Evolutionary conservation across 2,797 vertebrate genomes (phyloP), one percentile per base, ranked within the genome.

Genomic region (Pagetopsis macropterus): DNA sequence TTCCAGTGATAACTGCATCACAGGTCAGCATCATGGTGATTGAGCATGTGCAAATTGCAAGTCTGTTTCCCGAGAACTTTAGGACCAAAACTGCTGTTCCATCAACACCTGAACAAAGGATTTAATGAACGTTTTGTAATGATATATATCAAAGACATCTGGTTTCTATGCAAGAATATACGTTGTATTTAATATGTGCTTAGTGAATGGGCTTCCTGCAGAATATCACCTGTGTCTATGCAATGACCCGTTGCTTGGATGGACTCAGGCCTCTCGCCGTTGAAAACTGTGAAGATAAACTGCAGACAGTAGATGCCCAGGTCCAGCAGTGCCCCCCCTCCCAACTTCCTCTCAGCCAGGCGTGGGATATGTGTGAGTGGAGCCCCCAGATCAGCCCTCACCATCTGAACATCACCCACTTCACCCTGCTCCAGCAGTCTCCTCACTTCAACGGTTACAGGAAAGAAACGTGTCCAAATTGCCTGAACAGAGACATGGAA

Each of bases 291-390:
- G 43, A 88, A 85, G 23, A 91, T 56, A 68, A 92, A 90, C 74
- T 94, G 93, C 45, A 91, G 1, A 5, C 91, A 91, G 81, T 94
- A 94, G 78, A 91, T 65, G 19, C 94, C 93, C 0, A 93, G n/a
- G 61, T 91, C 89, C 46, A 94, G 73, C 10, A 94, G 51, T 6
- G 76, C 70, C 2, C 94, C 89, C 0, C 93, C 75, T 90, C 90
- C 80, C 27, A 60, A 14, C n/a, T 90, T 84, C 63, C 76, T 89
- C 56, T 90, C 61, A 6, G 70, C 21, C 2, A 56, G 1, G 46
- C 89, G 75, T 9, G 77, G 70, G 0, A 90, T 0, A 0, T 48
- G 0, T 10, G 33, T 65, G 9, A 90, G 13, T 0, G 80, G 15
- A 0, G 2, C 1, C 1, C 94, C 93, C 27, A 93, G 85, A 9